Conservation (phyloP, 2,888 invertebrate species). For the Dasypogon diadema region DNA sequence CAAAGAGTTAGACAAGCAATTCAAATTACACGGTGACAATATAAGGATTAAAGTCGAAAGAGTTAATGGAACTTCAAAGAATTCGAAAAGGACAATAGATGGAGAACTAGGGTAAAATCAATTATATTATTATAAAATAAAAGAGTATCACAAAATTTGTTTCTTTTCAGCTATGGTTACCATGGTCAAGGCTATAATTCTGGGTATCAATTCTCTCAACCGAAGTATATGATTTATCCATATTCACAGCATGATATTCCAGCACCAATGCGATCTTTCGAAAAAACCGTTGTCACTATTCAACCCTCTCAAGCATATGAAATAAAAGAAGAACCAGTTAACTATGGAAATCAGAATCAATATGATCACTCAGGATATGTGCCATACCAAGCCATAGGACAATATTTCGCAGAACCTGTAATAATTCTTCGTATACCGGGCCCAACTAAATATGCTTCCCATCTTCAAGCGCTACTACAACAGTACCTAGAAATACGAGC, state of each 20-base stretch:
- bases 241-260: conserved; percentile 77
- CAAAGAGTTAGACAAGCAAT: conserved; percentile 68
- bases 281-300: conserved; percentile 70
- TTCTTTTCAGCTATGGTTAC: conserved; percentile 65
- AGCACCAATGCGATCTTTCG: conserved; percentile 59
- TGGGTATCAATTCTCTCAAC: conserved; percentile 66
- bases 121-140: too few species aligned
- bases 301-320: conserved; percentile 72
- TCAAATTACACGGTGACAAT: conserved; percentile 66
- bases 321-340: conserved; percentile 59
- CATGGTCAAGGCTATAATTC: conserved; percentile 58
- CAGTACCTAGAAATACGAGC: conserved; percentile 68
- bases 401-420: conserved; percentile 63
- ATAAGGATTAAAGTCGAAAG: conserved; percentile 67
- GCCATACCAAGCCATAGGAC: conserved; percentile 50
- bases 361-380: conserved; percentile 48
- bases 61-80: conserved; percentile 64
- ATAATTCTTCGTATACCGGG: conserved; percentile 68
- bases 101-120: conserved; percentile 74
- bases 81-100: conserved; percentile 78
- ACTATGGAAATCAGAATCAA: conserved; percentile 46
- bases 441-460: conserved; percentile 67
- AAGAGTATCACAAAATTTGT: too few species aligned
- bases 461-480: conserved; percentile 66
- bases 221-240: conserved; percentile 76